Base-by-base conservation (phyloP, 1,140 invertebrate species). In the Panagrolaimus sp. region DNA sequence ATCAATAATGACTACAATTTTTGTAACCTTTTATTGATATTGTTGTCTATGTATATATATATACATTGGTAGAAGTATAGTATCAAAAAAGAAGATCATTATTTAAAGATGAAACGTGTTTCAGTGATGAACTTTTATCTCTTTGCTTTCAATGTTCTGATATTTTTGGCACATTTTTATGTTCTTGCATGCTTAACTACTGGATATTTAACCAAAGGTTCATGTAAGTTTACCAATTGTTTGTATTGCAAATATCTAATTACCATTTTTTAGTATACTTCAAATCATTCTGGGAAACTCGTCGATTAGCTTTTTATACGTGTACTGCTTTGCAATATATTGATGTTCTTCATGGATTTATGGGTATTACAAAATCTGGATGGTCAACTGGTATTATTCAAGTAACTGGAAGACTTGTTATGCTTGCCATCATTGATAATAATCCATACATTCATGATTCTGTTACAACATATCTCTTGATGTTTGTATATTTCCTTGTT, bases 331-430 rank as follows among this genome's bases (percentile, higher is more conserved):
- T 70, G 14, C 69, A 70, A 17, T 70, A 15, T 17, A 43, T 70
- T 24, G 69, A 70, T 21, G 26, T 71, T n/a, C 28, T 70, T 9
- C 69, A 70, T 52, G 43, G 46, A 26, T n/a, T 58, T n/a, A 28
- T 46, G 28, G 68, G 69, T n/a, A 15, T 70, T 9, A 70, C 69
- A 17, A 70, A 71, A 24, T 65, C 69, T 38, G 69, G 69, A 28
- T 70, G 43, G 47, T 26, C 26, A 12, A 69, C 69, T 24, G 55
- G 47, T 12, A 43, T 70, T 9, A 28, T 70, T 15, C 69, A 70
- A 44, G 69, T 72, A 15, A n/a, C 52, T 17, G 69, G 69, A n/a
- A 45, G 69, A 21, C 69, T 70, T 52, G 43, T 43, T 6, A 55
- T 70, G 43, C 69, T 70, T 15, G n/a, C 52, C 15, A 70, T 70